Conservation (phyloP, 2,797 vertebrate genomes). For the Micrastur ruficollis region DNA sequence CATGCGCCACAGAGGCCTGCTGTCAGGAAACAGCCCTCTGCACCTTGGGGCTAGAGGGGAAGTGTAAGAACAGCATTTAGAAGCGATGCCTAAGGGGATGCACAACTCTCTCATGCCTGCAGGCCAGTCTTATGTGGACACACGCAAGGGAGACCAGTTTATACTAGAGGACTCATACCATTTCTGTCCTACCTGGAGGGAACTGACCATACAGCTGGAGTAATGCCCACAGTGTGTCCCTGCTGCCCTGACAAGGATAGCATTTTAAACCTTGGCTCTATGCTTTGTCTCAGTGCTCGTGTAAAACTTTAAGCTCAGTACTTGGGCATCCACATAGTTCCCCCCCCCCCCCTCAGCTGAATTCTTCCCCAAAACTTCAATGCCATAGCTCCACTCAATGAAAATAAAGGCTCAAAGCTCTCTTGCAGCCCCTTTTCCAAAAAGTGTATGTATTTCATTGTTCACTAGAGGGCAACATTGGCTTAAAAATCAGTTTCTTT, state of each 20-base stretch:
- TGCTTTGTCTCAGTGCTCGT: neutral
- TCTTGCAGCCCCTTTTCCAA: neutral
- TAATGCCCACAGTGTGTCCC: accelerated
- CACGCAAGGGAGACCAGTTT: neutral
- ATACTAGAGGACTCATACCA: neutral
- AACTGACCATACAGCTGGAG: neutral
- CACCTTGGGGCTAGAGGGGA: neutral
- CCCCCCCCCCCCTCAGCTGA: neutral
- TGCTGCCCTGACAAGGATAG: neutral
- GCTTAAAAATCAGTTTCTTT: neutral
- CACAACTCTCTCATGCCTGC: neutral
- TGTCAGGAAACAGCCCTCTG: neutral
- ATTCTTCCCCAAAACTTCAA: neutral
- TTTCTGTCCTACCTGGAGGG: neutral
- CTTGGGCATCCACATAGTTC: neutral
- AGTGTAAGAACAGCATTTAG: neutral
- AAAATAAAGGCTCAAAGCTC: neutral
- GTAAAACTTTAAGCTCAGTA: neutral
- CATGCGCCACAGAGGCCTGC: neutral
- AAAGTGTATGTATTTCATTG: neutral
- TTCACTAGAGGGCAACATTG: constrained; percentile 50
- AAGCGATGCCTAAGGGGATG: neutral
- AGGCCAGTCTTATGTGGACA: neutral
- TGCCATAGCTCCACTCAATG: neutral
- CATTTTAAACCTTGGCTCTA: neutral